Conservation (phyloP, 2,888 invertebrate genomes). For the Lasius platythorax region DNA sequence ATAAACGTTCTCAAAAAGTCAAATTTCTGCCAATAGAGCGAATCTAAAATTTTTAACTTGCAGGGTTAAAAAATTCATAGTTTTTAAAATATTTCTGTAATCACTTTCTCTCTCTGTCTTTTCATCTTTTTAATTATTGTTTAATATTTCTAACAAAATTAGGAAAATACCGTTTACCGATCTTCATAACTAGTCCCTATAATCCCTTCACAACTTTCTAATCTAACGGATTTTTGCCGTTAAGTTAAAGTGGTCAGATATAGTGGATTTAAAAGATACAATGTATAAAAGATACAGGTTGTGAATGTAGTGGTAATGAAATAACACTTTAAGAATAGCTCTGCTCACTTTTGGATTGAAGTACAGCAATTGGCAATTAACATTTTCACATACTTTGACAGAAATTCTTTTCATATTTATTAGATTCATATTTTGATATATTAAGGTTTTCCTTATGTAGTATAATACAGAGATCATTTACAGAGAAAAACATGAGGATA, state of each 20-base stretch:
- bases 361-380: no score
- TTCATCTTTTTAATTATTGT: not conserved
- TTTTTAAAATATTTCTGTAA: no score
- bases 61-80: no score
- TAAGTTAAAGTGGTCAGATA: not conserved
- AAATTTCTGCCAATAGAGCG: not conserved
- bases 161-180: not conserved
- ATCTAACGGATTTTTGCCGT: not conserved
- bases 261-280: not conserved
- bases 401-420: no score
- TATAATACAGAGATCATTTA: no score
- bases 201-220: slow-evolving; percentile 5
- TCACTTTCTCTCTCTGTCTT: no score
- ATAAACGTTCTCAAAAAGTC: not conserved
- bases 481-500: not conserved
- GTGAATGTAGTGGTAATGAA: not conserved
- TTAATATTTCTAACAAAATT: not conserved
- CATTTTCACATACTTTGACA: no score
- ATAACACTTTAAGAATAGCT: no score
- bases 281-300: not conserved
- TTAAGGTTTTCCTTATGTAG: no score
- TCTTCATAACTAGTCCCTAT: not conserved
- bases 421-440: no score
- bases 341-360: no score
- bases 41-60: no score